Evolutionary conservation across 2,888 invertebrate genomes (phyloP).

Genomic region (Autographa pulchrina): DNA sequence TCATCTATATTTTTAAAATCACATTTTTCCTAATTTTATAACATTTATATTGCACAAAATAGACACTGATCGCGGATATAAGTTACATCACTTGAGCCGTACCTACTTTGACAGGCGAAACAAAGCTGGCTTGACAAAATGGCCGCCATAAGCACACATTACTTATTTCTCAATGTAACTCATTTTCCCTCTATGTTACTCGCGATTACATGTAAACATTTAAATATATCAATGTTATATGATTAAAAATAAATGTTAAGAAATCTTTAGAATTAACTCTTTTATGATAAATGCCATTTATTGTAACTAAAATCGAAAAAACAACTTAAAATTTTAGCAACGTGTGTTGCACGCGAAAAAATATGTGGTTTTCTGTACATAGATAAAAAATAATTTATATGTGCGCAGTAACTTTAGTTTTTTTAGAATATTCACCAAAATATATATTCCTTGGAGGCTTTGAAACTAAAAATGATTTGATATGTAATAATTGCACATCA

Average conservation of each 20-base stretch:
- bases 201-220: constrained; percentile 56
- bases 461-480: constrained; percentile 75
- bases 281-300: too few species aligned
- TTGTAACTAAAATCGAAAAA: too few species aligned
- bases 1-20: constrained; percentile 87
- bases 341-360: background rate
- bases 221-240: constrained; percentile 57
- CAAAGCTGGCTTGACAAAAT: constrained; percentile 64
- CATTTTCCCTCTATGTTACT: constrained; percentile 48
- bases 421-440: constrained; percentile 71
- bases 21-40: constrained; percentile 87
- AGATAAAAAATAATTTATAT: constrained; percentile 67
- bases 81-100: constrained; percentile 66
- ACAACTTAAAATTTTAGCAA: background rate
- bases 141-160: constrained; percentile 65
- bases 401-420: constrained; percentile 63
- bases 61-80: constrained; percentile 77
- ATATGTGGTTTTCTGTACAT: constrained; percentile 48
- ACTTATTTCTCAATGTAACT: constrained; percentile 54
- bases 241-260: constrained; percentile 47
- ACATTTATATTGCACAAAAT: constrained; percentile 85
- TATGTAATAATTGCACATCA: constrained; percentile 83
- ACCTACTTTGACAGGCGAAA: constrained; percentile 58
- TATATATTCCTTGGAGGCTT: constrained; percentile 76
- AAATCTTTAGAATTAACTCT: background rate